Evolutionary conservation across 2,888 invertebrate species (phyloP), one percentile per base, ranked within the genome.

Genomic region (Anorthoa munda): DNA sequence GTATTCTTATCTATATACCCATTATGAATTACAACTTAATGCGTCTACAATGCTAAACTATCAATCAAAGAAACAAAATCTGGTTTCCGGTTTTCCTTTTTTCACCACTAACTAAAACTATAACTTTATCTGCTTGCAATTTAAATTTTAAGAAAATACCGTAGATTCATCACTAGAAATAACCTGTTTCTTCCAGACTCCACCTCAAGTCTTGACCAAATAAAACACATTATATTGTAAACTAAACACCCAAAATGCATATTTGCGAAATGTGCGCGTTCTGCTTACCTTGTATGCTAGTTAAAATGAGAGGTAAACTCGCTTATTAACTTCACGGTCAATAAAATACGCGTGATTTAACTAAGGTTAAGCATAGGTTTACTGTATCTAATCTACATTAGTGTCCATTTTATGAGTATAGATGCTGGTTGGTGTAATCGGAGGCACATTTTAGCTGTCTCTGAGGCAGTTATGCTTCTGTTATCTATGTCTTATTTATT

Each of bases 1-100:
- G 31, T 55, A 1, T 13, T 46, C n/a, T 50, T 80, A 76, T 76
- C 80, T 53, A 12, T 51, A 74, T 39, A 59, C 13, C 17, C 4
- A 59, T 80, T 18, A 39, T 73, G 51, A 46, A 74, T 76, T 48
- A 73, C 15, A 53, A 18, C 2, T 2, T 48, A 46, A 51, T 48
- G 50, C 53, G 13, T 39, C 51, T 50, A 50, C 23, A 23, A 31
- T 18, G 18, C n/a, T 50, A 23, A 18, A 51, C 21, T 76, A 50
- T 26, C 39, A 39, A n/a, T 55, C 7, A 48, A 45, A 12, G 13
- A 55, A 23, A 56, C 3, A 60, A 66, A 26, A 64, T 2, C 15
- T 9, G 39, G 39, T 39, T 39, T 7, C 39, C 7, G 9, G 39
- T 39, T 39, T 39, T 39, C n/a, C n/a, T n/a, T n/a, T n/a, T n/a